These are phyloP conservation scores for Myzus persicae DNA, from an alignment of 1,140 invertebrate genomes.

Conservation along the genomic window DNA sequence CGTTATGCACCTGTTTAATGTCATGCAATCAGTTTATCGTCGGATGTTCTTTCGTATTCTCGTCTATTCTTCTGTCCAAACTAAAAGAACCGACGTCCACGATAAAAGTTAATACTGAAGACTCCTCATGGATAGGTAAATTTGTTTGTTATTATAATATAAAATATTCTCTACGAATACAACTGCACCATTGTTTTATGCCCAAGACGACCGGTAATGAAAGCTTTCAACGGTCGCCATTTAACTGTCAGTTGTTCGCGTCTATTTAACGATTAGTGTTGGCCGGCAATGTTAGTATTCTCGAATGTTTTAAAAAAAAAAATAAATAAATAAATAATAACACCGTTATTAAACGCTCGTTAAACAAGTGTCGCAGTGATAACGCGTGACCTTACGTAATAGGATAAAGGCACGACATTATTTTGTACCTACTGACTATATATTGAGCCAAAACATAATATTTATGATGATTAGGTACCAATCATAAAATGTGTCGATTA, in stretches of 20 bases:
- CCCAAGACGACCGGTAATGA: neutral
- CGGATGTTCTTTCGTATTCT: neutral
- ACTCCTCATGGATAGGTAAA: slow-evolving; percentile 50
- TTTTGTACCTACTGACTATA: neutral
- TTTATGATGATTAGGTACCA: too few relatives aligned
- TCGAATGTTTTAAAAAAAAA: too few relatives aligned
- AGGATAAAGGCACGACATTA: too few relatives aligned
- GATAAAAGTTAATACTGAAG: neutral
- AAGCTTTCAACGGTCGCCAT: too few relatives aligned
- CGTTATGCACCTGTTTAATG: neutral
- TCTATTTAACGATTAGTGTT: too few relatives aligned
- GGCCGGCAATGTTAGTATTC: too few relatives aligned
- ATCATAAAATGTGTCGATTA: too few relatives aligned
- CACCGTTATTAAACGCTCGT: too few relatives aligned
- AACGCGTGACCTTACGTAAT: too few relatives aligned
- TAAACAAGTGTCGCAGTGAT: too few relatives aligned
- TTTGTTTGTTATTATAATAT: neutral
- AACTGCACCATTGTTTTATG: neutral
- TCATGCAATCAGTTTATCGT: neutral
- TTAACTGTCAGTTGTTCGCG: too few relatives aligned
- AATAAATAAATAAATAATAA: too few relatives aligned
- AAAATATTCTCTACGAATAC: neutral
- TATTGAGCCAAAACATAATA: neutral
- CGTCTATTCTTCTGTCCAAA: slow-evolving; percentile 11
- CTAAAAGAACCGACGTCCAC: neutral